phyloP scores from a whole-genome alignment of 1,140 invertebrate species.

The Diuraphis noxia region DNA sequence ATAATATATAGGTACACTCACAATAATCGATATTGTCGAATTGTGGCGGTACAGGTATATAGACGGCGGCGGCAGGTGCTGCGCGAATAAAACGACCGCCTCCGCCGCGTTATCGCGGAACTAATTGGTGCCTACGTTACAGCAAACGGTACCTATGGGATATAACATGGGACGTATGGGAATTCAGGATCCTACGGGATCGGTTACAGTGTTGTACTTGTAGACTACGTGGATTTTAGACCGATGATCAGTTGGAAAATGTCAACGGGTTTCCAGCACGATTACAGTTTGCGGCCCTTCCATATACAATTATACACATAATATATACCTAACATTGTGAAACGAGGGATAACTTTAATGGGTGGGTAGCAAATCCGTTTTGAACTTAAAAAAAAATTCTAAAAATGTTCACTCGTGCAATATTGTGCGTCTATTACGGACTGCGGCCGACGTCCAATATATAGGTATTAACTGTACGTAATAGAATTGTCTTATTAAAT shows the following conservation, averaged over 20 bases:
- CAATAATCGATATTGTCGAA: slow-evolving; percentile 29
- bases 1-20: background rate
- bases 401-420: no score
- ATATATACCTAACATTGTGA: no score
- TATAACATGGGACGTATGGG: background rate
- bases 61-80: background rate
- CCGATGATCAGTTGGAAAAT: background rate
- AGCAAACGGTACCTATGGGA: background rate
- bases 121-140: background rate
- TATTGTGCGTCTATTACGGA: no score
- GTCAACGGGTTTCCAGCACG: background rate
- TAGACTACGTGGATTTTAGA: background rate
- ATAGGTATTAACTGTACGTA: no score
- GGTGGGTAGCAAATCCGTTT: no score
- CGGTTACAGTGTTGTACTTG: no score
- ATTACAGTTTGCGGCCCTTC: background rate
- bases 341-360: no score
- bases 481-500: no score
- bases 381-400: no score
- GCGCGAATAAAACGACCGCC: background rate
- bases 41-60: background rate
- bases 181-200: background rate
- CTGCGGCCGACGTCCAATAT: no score
- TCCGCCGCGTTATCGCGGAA: background rate
- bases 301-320: no score